A percentile compares a stretch with the other conserved stretches of the same genome.
Evolutionary conservation across 1,140 invertebrate genomes (phyloP).

Genomic region (Drosophila repletoides): DNA sequence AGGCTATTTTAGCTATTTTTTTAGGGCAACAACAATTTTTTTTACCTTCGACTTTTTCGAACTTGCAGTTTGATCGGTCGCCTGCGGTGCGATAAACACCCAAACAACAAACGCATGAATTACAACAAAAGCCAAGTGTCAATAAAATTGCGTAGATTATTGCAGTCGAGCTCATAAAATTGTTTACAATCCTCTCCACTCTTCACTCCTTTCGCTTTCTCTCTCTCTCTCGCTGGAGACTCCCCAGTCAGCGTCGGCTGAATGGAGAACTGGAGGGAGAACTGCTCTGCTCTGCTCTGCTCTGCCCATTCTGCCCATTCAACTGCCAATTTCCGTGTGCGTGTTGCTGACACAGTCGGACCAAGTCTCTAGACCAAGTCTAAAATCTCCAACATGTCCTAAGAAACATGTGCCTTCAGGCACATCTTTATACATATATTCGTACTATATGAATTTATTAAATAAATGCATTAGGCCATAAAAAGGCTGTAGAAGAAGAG

Average conservation of each 20-base stretch:
- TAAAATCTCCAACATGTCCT: not conserved
- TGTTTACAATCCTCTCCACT: slow-evolving; percentile 62
- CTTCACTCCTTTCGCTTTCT: not conserved
- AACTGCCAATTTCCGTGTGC: slow-evolving; percentile 71
- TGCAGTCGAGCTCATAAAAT: slow-evolving; percentile 76
- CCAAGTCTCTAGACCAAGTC: not conserved
- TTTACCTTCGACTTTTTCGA: not conserved
- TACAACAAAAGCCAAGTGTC: slow-evolving; percentile 71
- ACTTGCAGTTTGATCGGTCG: slow-evolving; percentile 6
- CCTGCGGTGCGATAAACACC: slow-evolving; percentile 52
- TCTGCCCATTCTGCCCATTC: slow-evolving; percentile 42
- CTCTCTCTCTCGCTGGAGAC: not conserved
- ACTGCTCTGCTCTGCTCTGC: too few relatives aligned
- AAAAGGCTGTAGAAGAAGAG: slow-evolving; percentile 12
- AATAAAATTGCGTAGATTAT: slow-evolving; percentile 81
- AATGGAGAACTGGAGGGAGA: too few relatives aligned
- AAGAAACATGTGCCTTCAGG: slow-evolving; percentile 22
- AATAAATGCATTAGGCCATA: slow-evolving; percentile 76
- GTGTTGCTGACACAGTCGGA: slow-evolving; percentile 41
- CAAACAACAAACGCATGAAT: slow-evolving; percentile 54
- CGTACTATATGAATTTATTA: slow-evolving; percentile 70
- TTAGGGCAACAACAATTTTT: slow-evolving; percentile 3
- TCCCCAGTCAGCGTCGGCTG: too few relatives aligned
- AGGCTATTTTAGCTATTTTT: not conserved
- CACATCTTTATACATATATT: slow-evolving; percentile 38